Percentiles rank a stretch among this genome's conserved stretches.
These are phyloP conservation scores for Mastomys natalensis DNA, from an alignment of 2,113 vertebrate genomes.

Conservation along the genomic window DNA sequence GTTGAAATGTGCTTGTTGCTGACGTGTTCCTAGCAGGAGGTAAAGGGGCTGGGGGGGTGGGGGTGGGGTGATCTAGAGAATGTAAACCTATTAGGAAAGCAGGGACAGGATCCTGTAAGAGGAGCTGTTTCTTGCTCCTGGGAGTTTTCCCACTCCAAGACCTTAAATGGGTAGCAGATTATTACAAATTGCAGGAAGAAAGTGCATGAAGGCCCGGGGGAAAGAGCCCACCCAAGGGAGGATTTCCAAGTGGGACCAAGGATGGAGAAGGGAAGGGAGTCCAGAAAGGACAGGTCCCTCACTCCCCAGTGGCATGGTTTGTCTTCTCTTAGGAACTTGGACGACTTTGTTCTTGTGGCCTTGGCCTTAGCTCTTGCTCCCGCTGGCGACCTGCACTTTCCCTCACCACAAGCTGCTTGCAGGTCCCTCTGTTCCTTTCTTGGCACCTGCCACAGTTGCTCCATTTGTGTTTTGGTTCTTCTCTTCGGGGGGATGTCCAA, in stretches of 20 bases:
- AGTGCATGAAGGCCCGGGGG: not conserved
- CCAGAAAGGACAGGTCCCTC: not conserved
- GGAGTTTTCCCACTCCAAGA: not conserved
- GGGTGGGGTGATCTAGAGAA: not conserved
- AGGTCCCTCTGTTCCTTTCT: not conserved
- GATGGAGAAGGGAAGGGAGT: not conserved
- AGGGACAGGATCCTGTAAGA: not conserved
- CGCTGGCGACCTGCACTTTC: not conserved
- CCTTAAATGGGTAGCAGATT: not conserved
- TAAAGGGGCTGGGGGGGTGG: too few relatives aligned
- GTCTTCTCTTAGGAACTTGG: not conserved
- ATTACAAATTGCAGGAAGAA: not conserved
- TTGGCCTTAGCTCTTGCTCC: not conserved
- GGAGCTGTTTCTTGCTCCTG: not conserved
- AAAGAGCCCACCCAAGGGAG: not conserved
- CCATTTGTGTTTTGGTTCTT: not conserved
- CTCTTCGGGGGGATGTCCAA: not conserved
- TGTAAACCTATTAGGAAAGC: not conserved
- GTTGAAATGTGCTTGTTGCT: not conserved
- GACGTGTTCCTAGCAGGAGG: not conserved
- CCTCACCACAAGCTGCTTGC: not conserved
- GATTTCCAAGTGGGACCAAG: not conserved
- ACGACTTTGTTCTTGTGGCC: not conserved
- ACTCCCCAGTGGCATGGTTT: not conserved
- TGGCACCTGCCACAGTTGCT: not conserved